phyloP scores from a whole-genome alignment of 1,140 invertebrate species.

The Drosophila dunni region DNA sequence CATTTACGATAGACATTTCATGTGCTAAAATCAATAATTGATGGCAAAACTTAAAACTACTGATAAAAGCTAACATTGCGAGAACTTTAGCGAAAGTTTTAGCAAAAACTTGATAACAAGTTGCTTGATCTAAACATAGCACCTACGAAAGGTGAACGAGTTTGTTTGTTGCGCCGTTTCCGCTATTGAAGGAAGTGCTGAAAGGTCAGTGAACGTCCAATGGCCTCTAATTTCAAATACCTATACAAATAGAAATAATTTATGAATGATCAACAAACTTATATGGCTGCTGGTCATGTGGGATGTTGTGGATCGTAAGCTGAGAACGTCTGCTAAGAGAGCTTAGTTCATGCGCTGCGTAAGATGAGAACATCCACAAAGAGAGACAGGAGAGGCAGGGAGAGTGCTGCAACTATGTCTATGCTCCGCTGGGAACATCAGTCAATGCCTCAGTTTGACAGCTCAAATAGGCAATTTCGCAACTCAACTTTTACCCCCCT shows the following conservation, averaged over 20 bases:
- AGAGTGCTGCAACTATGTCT: no score
- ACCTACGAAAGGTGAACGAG: constrained; percentile 64
- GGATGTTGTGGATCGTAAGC: constrained; percentile 7
- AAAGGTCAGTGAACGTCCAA: constrained; percentile 74
- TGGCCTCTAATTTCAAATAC: constrained; percentile 42
- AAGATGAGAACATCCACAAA: not conserved
- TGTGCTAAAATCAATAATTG: constrained; percentile 60
- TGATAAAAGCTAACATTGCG: constrained; percentile 11
- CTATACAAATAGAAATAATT: constrained; percentile 19
- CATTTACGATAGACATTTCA: constrained; percentile 28
- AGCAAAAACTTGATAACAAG: not conserved
- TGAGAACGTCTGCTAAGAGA: not conserved
- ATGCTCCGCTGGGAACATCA: constrained; percentile 5
- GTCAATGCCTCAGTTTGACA: not conserved
- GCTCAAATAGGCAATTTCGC: constrained; percentile 14
- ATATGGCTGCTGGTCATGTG: constrained; percentile 30
- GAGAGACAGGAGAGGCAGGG: not conserved
- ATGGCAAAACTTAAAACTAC: constrained; percentile 9
- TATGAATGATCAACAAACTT: constrained; percentile 38
- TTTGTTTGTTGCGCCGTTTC: constrained; percentile 56
- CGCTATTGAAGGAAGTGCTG: constrained; percentile 66
- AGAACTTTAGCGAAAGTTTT: constrained; percentile 18
- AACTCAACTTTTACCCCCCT: not conserved
- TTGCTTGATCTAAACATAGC: not conserved
- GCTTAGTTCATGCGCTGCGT: not conserved